Conservation (phyloP, 2,797 vertebrate genomes). For the Pachyuromys duprasi region DNA sequence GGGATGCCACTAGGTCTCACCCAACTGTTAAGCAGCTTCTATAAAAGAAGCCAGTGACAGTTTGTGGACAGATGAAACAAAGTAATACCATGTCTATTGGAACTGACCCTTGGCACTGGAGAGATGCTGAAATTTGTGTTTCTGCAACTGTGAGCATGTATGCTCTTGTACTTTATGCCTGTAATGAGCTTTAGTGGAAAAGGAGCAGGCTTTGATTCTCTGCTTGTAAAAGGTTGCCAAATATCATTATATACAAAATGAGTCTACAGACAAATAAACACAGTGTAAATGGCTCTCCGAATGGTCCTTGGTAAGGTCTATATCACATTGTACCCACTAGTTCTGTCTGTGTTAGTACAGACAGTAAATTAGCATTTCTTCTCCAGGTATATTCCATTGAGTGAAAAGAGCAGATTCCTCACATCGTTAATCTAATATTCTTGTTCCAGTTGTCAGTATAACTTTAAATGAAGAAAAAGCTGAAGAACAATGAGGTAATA, state of each 20-base stretch:
- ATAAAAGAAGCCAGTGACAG: background rate
- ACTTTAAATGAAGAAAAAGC: conserved; percentile 34
- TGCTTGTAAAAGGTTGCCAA: background rate
- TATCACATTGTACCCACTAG: background rate
- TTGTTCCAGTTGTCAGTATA: background rate
- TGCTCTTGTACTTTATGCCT: background rate
- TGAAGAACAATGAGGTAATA: background rate
- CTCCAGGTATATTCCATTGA: background rate
- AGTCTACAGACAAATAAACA: background rate
- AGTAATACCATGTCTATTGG: background rate
- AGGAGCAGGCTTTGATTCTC: background rate
- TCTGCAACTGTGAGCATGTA: background rate
- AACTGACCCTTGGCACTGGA: background rate
- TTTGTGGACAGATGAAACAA: background rate
- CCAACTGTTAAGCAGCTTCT: background rate
- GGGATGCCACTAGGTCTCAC: background rate
- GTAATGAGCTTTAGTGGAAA: background rate
- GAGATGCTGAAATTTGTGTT: background rate
- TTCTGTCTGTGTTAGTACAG: background rate
- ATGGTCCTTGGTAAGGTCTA: background rate
- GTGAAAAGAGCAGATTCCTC: background rate
- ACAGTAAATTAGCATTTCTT: background rate
- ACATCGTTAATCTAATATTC: background rate
- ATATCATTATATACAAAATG: background rate
- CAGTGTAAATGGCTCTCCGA: background rate